Percentiles rank a stretch among this genome's conserved stretches.
Evolutionary conservation across 2,797 vertebrate genomes (phyloP).

Genomic region (Lagorchestes hirsutus): DNA sequence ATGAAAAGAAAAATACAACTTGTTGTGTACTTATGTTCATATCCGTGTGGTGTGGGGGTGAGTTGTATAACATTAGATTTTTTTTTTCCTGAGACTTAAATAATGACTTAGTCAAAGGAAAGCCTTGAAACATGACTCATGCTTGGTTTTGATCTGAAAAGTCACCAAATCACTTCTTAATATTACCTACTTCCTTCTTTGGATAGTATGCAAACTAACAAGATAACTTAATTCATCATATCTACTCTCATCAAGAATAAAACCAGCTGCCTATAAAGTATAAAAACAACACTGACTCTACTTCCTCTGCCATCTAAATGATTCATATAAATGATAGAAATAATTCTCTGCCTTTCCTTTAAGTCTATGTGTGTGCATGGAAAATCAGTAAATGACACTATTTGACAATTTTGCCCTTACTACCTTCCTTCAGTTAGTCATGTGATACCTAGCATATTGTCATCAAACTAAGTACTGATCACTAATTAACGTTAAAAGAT

Average conservation of each 20-base stretch:
- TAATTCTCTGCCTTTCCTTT: constrained; percentile 24
- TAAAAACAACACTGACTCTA: background rate
- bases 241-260: constrained; percentile 9
- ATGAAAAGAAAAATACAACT: background rate
- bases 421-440: constrained; percentile 55
- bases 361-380: background rate
- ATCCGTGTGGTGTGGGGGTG: rapidly evolving
- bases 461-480: constrained; percentile 61
- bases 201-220: background rate
- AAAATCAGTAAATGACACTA: constrained; percentile 19
- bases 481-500: constrained; percentile 54
- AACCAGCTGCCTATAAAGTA: background rate
- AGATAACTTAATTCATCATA: background rate
- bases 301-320: constrained; percentile 14
- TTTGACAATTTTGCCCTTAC: constrained; percentile 35
- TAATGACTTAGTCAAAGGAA: background rate
- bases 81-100: background rate
- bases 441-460: constrained; percentile 23
- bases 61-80: background rate
- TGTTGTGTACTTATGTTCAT: background rate
- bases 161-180: constrained; percentile 32
- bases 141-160: background rate
- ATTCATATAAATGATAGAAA: constrained; percentile 7
- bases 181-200: background rate
- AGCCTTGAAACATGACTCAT: background rate